Evolutionary conservation across 2,888 invertebrate genomes (phyloP).

Genomic region (Euspilapteryx auroguttella): DNA sequence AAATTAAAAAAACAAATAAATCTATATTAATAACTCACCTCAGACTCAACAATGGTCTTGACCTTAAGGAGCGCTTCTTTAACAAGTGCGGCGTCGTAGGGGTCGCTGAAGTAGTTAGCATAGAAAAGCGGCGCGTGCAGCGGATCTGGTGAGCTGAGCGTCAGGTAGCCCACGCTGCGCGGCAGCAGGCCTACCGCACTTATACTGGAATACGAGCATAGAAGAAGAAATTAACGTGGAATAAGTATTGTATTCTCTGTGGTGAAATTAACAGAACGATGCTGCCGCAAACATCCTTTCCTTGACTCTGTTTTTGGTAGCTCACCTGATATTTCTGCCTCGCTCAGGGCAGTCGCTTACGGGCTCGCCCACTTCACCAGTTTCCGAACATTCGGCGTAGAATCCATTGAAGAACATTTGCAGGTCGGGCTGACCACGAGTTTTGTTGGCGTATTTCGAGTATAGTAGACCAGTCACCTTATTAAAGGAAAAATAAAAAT

Average conservation of each 20-base stretch:
- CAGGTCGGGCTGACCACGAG: conserved; percentile 59
- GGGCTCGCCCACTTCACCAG: neutral
- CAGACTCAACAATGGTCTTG: conserved; percentile 17
- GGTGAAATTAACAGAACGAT: no score
- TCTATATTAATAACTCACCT: conserved; percentile 16
- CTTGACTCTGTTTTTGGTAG: no score
- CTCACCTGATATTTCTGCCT: neutral
- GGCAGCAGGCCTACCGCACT: conserved; percentile 26
- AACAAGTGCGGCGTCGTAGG: conserved; percentile 25
- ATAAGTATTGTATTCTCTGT: no score
- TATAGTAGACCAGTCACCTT: conserved; percentile 61
- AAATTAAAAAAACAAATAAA: neutral
- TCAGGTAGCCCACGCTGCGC: conserved; percentile 24
- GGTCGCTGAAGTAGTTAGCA: conserved; percentile 25
- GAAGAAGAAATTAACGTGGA: no score
- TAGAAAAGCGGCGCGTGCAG: conserved; percentile 20
- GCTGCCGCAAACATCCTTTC: no score
- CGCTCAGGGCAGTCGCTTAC: neutral
- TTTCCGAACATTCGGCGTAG: conserved; percentile 43
- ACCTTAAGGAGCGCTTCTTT: conserved; percentile 22
- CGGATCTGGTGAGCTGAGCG: conserved; percentile 26
- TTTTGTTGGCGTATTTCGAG: conserved; percentile 57
- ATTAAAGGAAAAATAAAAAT: no score
- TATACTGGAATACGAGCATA: conserved; percentile 15
- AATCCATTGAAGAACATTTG: conserved; percentile 69